Evolutionary conservation across 2,113 vertebrate genomes (phyloP), one percentile per base, ranked within the genome.

Genomic region (Tretioscincus oriximinensis): DNA sequence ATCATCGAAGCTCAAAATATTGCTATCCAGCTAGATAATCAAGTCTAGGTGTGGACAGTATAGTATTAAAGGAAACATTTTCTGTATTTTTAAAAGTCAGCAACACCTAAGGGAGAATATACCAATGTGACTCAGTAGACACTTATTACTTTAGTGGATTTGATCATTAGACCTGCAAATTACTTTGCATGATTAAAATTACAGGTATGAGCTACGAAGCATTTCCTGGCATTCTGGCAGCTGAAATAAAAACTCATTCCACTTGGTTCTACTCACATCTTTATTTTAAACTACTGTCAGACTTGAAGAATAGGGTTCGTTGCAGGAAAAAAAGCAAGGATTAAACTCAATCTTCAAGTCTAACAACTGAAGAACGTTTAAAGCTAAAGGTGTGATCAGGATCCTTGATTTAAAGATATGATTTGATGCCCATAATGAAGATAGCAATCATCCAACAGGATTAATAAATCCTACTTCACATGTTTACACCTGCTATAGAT

Each of bases 131-230:
- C 29, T 63, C 54, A 61, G 1, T 6, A 69, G 16, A n/a, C 26
- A 29, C 28, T n/a, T 47, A 78, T 82, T 60, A 77, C 11, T 54
- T 73, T 31, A 67, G 63, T 35, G 65, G 73, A 75, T 81, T 22
- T 1, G 31, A 60, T 0, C 35, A 41, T 41, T 41, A 49, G 31
- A 8, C 29, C 41, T 31, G 22, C 45, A 28, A 54, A 64, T 72
- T 14, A 85, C 1, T 26, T 45, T 76, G 14, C 41, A 68, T 29
- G 7, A 67, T 60, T 7, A 85, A 83, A 66, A 76, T 8, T 51
- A 71, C 20, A 67, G 0, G 12, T 16, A 70, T 22, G 49, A 31
- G 74, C 9, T 66, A 31, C 1, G n/a, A 81, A 69, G 67, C 66
- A 78, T 45, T 61, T 54, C 76, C 1, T 16, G 18, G 47, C 75